These are phyloP conservation scores for Aporophyla nigra DNA, from an alignment of 2,888 invertebrate genomes.

Conservation along the genomic window DNA sequence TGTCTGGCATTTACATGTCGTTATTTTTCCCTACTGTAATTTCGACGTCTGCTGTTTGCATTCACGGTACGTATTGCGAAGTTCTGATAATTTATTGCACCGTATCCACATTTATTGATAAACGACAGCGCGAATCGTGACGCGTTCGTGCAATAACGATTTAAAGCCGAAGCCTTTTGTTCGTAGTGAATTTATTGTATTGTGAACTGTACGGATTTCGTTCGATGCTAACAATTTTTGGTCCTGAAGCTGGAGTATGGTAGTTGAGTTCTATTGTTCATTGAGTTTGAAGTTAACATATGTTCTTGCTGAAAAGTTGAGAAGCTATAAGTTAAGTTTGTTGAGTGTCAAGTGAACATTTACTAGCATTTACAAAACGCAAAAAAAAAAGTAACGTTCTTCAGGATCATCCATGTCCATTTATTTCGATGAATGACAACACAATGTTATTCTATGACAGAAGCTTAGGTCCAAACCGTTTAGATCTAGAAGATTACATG, in stretches of 20 bases:
- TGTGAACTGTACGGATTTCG: conserved; percentile 67
- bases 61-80: conserved; percentile 78
- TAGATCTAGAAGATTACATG: conserved; percentile 40
- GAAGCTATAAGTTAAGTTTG: not conserved
- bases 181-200: conserved; percentile 72
- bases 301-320: conserved; percentile 25
- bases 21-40: conserved; percentile 85
- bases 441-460: not conserved
- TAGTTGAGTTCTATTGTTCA: conserved; percentile 56
- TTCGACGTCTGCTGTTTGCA: conserved; percentile 81
- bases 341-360: not conserved
- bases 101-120: conserved; percentile 83
- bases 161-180: conserved; percentile 73
- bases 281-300: conserved; percentile 39
- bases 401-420: not conserved
- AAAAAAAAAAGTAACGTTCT: not conserved
- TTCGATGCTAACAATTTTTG: conserved; percentile 50
- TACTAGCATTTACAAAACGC: not conserved
- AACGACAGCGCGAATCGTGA: conserved; percentile 74
- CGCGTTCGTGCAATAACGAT: conserved; percentile 72
- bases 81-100: conserved; percentile 81
- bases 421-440: not conserved
- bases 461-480: conserved; percentile 16
- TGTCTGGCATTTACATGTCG: conserved; percentile 75
- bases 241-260: conserved; percentile 49